These are phyloP conservation scores for Papilio machaon DNA, from an alignment of 1,140 invertebrate species.

Conservation along the genomic window DNA sequence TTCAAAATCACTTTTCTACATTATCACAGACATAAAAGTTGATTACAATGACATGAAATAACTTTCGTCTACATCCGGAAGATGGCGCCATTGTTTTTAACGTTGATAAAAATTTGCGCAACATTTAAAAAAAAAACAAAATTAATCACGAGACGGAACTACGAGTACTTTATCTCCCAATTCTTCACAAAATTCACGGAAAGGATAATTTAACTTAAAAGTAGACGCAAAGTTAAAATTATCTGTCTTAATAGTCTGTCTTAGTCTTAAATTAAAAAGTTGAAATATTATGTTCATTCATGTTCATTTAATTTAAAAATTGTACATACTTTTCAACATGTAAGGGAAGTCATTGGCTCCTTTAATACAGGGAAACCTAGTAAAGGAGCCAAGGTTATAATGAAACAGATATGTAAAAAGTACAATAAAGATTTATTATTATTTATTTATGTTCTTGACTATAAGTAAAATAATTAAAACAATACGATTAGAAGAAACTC, in stretches of 20 bases:
- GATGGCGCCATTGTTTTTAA: conserved; percentile 3
- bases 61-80: conserved; percentile 13
- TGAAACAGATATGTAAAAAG: too few species aligned
- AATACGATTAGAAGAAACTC: not conserved
- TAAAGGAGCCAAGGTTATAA: too few species aligned
- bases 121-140: not conserved
- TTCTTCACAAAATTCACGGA: not conserved
- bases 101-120: not conserved
- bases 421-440: too few species aligned
- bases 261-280: too few species aligned
- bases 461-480: not conserved
- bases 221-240: too few species aligned
- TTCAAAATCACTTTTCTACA: not conserved
- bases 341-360: too few species aligned
- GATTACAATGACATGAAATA: not conserved
- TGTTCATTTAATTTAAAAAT: too few species aligned
- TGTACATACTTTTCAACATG: too few species aligned
- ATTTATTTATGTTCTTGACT: too few species aligned
- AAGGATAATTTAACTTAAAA: not conserved
- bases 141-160: conserved; percentile 18
- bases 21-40: not conserved
- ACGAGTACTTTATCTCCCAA: not conserved
- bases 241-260: too few species aligned
- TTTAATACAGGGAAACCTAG: too few species aligned
- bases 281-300: too few species aligned